phyloP scores from a whole-genome alignment of 2,888 invertebrate genomes.

The Abrostola tripartita region DNA sequence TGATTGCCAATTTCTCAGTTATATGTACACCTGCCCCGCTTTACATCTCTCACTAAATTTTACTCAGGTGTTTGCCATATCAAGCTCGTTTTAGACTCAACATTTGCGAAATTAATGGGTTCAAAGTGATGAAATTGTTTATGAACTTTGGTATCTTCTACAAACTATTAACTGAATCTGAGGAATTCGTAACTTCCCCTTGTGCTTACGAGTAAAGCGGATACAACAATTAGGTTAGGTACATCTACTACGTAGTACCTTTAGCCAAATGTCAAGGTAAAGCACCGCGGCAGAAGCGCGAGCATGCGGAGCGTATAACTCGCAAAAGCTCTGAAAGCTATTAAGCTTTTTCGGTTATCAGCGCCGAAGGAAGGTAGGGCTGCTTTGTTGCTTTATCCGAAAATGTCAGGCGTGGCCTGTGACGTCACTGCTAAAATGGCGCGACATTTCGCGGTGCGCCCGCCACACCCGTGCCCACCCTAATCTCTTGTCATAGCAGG shows the following conservation, averaged over 20 bases:
- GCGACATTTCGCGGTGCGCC: constrained; percentile 82
- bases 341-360: constrained; percentile 83
- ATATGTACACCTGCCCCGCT: too few relatives aligned
- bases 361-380: constrained; percentile 81
- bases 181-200: constrained; percentile 25
- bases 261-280: constrained; percentile 81
- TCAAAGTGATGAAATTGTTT: constrained; percentile 1
- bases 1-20: too few relatives aligned
- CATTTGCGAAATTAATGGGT: background rate
- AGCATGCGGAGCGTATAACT: constrained; percentile 75
- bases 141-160: background rate
- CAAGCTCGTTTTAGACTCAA: background rate
- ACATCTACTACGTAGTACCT: constrained; percentile 18
- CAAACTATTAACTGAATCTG: constrained; percentile 1
- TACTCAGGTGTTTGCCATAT: background rate
- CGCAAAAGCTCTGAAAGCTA: constrained; percentile 75
- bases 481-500: constrained; percentile 80
- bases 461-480: constrained; percentile 83
- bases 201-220: constrained; percentile 23
- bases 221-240: constrained; percentile 32
- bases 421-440: constrained; percentile 85
- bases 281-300: constrained; percentile 64
- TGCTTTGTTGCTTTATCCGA: constrained; percentile 81
- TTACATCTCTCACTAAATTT: too few relatives aligned
- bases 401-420: constrained; percentile 86